Evolutionary conservation across 2,797 vertebrate species (phyloP).

Genomic region (Pristis pectinata): DNA sequence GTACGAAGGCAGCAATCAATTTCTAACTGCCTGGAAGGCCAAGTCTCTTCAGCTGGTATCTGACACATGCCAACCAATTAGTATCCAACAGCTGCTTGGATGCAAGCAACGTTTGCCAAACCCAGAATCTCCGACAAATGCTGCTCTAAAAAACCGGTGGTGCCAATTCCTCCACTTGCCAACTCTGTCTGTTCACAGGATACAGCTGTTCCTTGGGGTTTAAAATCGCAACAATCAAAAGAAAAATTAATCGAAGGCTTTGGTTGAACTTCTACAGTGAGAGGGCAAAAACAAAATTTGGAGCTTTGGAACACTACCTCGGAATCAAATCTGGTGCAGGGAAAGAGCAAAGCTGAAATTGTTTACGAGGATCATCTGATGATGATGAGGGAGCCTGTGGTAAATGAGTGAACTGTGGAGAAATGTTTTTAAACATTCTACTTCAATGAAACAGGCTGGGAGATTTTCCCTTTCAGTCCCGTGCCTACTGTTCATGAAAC

Average conservation of each 20-base stretch:
- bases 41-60: slow-evolving; percentile 2
- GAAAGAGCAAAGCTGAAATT: too few species aligned
- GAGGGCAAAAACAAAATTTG: not conserved
- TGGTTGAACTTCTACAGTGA: not conserved
- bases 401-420: not conserved
- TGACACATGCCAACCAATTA: slow-evolving; percentile 30
- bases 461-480: not conserved
- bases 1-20: not conserved
- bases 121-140: not conserved
- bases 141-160: not conserved
- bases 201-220: not conserved
- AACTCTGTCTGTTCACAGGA: not conserved
- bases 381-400: not conserved
- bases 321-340: not conserved
- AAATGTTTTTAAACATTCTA: not conserved
- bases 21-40: not conserved
- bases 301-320: not conserved
- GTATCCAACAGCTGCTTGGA: slow-evolving; percentile 7
- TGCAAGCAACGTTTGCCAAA: not conserved
- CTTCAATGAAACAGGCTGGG: not conserved
- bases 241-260: not conserved
- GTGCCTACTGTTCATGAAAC: not conserved
- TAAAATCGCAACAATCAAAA: not conserved
- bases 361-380: too few species aligned
- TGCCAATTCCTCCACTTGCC: not conserved